phyloP scores from a whole-genome alignment of 1,140 invertebrate genomes.

The Ylistrum balloti region DNA sequence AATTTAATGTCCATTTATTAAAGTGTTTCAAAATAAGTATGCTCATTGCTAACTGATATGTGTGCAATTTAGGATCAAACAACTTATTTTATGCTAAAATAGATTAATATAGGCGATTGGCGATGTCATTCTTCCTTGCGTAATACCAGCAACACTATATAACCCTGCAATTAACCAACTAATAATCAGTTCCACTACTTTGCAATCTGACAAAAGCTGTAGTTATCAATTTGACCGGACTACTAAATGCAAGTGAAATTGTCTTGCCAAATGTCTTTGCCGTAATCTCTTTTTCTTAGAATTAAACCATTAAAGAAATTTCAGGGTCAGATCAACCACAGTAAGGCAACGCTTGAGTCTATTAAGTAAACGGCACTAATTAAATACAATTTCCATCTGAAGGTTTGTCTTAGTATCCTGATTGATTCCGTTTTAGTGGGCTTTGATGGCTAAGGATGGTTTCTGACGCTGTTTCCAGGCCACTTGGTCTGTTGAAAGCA shows the following conservation, averaged over 20 bases:
- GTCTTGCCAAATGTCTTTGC: background rate
- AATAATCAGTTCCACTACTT: background rate
- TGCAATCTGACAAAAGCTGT: conserved; percentile 12
- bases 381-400: conserved; percentile 16
- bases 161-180: background rate
- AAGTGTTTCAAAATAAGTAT: background rate
- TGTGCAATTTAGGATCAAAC: background rate
- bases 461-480: background rate
- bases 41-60: background rate
- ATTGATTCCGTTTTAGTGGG: background rate
- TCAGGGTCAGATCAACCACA: conserved; percentile 18
- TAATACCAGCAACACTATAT: background rate
- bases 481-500: background rate
- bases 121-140: background rate
- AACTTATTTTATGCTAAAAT: background rate
- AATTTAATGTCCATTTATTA: background rate
- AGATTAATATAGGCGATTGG: conserved; percentile 7
- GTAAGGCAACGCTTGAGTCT: background rate
- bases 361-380: conserved; percentile 18
- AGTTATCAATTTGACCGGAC: conserved; percentile 12
- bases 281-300: conserved; percentile 12
- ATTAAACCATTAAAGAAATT: conserved; percentile 36
- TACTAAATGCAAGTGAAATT: conserved; percentile 9
- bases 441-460: background rate
- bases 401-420: background rate